phyloP scores from a whole-genome alignment of 2,113 vertebrate species.

The Zonotrichia leucophrys region DNA sequence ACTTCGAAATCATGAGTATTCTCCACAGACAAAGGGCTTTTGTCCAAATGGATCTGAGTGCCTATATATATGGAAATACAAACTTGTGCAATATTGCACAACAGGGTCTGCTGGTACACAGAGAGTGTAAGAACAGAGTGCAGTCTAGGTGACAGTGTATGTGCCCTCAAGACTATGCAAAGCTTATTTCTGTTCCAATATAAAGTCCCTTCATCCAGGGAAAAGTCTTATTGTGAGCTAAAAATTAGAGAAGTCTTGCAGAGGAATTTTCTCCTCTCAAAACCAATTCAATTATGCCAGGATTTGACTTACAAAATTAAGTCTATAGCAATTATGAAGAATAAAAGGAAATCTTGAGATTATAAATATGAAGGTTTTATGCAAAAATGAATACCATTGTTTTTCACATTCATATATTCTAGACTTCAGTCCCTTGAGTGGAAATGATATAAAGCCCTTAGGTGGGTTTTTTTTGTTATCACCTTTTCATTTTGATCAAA shows the following conservation, averaged over 20 bases:
- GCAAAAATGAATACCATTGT: neutral
- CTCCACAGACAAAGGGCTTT: constrained; percentile 50
- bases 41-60: constrained; percentile 49
- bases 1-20: constrained; percentile 38
- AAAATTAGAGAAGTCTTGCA: neutral
- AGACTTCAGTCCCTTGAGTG: neutral
- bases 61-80: constrained; percentile 57
- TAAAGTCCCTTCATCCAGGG: neutral
- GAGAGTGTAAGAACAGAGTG: neutral
- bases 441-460: neutral
- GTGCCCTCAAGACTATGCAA: neutral
- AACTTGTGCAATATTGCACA: neutral
- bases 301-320: neutral
- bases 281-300: neutral
- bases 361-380: neutral
- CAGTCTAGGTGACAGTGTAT: neutral
- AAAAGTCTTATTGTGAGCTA: neutral
- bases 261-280: neutral
- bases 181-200: neutral
- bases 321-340: neutral
- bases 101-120: neutral
- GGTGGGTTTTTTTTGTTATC: neutral
- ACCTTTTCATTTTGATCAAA: neutral
- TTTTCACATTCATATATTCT: neutral
- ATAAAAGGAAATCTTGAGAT: neutral